A percentile compares a stretch with the other conserved stretches of the same genome.
Conservation (phyloP, 2,113 vertebrate species). For the Jaculus jaculus region DNA sequence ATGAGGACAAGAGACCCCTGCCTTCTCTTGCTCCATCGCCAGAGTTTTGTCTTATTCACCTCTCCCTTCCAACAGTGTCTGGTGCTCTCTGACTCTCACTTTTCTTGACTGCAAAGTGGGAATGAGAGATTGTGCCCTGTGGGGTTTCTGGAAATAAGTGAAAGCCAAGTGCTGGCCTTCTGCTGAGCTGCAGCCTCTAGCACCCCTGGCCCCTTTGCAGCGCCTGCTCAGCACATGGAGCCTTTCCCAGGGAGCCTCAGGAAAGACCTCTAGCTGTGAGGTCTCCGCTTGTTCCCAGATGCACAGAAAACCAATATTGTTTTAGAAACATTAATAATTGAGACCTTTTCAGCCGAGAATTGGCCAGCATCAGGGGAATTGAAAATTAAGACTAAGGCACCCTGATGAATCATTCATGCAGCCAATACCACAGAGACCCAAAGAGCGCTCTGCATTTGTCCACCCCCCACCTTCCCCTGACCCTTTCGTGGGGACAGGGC, state of each 20-base stretch:
- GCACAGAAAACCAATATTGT: slow-evolving; percentile 86
- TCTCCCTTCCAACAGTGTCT: not conserved
- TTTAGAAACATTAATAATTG: slow-evolving; percentile 87
- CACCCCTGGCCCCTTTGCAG: not conserved
- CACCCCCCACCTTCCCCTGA: not conserved
- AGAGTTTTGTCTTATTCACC: too few species aligned
- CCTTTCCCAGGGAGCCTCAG: slow-evolving; percentile 61
- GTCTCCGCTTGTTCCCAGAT: slow-evolving; percentile 76
- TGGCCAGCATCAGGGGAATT: slow-evolving; percentile 83
- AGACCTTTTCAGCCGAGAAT: slow-evolving; percentile 83
- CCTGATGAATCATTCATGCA: slow-evolving; percentile 83
- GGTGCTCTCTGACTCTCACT: not conserved
- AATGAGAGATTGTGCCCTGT: fast-evolving
- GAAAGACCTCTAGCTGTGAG: slow-evolving; percentile 71
- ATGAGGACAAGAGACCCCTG: not conserved
- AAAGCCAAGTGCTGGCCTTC: not conserved
- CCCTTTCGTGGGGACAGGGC: not conserved
- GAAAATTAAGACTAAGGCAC: slow-evolving; percentile 85
- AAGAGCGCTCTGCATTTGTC: not conserved
- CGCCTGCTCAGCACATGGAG: not conserved
- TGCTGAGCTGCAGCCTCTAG: not conserved
- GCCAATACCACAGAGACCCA: slow-evolving; percentile 46
- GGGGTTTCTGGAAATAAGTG: slow-evolving; percentile 68
- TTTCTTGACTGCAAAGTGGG: not conserved
- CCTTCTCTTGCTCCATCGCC: too few species aligned